Evolutionary conservation across 2,113 vertebrate species (phyloP), one percentile per base, ranked within the genome.

Genomic region (cattle (Bos taurus)): DNA sequence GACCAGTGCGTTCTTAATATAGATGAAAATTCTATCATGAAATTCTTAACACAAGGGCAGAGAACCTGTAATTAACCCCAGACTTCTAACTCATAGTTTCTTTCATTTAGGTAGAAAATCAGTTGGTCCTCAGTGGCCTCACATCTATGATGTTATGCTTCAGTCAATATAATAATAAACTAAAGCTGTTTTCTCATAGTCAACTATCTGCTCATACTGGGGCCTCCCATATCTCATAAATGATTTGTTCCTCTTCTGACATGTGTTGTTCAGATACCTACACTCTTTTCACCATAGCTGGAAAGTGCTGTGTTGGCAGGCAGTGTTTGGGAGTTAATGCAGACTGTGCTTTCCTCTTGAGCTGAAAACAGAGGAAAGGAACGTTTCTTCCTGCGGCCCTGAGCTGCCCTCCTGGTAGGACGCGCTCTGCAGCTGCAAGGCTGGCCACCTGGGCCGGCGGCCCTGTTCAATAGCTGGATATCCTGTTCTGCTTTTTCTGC

Each of bases 381-480:
- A 97, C 98, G 94, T 97, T 98, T 98, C 99, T 99, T 99, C 99
- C 99, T 99, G 99, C 98, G 98, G 99, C 98, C 99, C 98, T 54
- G 87, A 67, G 96, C 98, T 98, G 98, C 98, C 98, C 99, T 98
- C 97, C 95, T 96, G 98, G 98, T 98, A 99, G 99, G 99, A 99
- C 98, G 93, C 74, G 97, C 97, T 98, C 98, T 98, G 98, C 99
- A 99, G 99, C 99, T 99, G 99, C 85, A 9, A 67, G 78, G 93
- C 94, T 88, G 98, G 98, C 99, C 99, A 99, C 98, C 99, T 99
- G 99, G 99, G 99, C 99, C 99, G 99, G 98, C 98, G 96, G 98
- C 96, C 82, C 7, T 30, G 30, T 97, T 99, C 99, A 99, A 99
- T 99, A 99, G 99, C 99, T 99, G 99, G 99, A 99, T 99, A 99